Evolutionary conservation across 2,888 invertebrate genomes (phyloP).

Genomic region (Myathropa florea): DNA sequence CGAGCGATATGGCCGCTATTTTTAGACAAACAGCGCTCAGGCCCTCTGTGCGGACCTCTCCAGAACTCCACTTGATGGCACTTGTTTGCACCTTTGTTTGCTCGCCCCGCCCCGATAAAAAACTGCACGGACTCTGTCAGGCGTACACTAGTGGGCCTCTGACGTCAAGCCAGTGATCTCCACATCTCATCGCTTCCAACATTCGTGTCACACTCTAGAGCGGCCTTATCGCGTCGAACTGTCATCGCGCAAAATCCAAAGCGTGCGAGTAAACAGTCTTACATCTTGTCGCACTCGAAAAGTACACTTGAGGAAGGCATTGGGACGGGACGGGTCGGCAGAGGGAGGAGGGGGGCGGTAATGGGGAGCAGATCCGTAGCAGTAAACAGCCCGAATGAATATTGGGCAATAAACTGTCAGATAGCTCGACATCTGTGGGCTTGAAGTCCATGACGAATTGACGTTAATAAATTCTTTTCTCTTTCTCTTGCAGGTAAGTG

Average conservation of each 20-base stretch:
- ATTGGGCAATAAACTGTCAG: constrained; percentile 1
- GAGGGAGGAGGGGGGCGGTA: background rate
- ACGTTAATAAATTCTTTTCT: background rate
- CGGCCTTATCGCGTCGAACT: constrained; percentile 11
- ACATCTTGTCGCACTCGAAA: background rate
- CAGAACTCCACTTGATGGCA: background rate
- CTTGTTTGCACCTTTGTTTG: background rate
- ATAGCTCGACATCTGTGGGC: background rate
- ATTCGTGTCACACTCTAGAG: background rate
- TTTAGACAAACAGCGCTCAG: background rate
- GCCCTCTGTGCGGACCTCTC: background rate
- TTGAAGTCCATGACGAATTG: constrained; percentile 1
- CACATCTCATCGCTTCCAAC: background rate
- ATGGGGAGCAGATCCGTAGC: too few species aligned
- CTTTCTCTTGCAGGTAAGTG: background rate
- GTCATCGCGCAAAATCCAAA: constrained; percentile 15
- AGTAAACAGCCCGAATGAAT: background rate
- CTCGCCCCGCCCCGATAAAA: background rate
- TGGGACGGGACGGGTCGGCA: too few species aligned
- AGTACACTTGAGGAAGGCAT: too few species aligned
- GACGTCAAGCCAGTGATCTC: background rate
- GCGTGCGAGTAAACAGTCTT: background rate
- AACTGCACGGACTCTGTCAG: background rate
- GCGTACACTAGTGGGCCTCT: background rate
- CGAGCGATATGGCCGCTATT: background rate